Evolutionary conservation across 2,113 vertebrate genomes (phyloP).

Genomic region (Vombatus ursinus): DNA sequence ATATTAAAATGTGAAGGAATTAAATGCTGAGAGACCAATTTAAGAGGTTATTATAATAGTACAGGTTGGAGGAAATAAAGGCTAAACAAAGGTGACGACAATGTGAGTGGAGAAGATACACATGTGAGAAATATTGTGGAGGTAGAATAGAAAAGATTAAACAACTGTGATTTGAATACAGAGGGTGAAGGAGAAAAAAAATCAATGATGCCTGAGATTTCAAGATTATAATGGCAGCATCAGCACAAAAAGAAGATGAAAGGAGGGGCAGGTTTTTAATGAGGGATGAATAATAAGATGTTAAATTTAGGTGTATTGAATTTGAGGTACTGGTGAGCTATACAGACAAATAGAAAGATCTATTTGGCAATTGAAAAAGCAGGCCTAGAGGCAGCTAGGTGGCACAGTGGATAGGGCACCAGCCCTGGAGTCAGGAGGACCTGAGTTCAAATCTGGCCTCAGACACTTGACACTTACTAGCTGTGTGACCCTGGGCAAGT

Average conservation of each 20-base stretch:
- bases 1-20: neutral
- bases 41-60: neutral
- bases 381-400: too few relatives aligned
- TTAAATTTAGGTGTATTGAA: neutral
- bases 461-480: too few relatives aligned
- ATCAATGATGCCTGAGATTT: neutral
- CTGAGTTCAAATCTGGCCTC: too few relatives aligned
- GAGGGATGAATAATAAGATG: neutral
- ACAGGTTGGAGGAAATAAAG: neutral
- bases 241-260: neutral
- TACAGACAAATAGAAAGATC: too few relatives aligned
- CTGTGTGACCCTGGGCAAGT: too few relatives aligned
- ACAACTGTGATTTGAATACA: neutral
- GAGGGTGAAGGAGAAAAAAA: neutral
- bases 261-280: neutral
- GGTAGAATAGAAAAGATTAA: neutral
- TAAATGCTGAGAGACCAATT: neutral
- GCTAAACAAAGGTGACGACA: neutral
- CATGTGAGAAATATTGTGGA: neutral
- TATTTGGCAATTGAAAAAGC: too few relatives aligned
- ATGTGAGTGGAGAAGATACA: neutral
- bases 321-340: too few relatives aligned
- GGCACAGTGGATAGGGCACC: too few relatives aligned
- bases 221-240: neutral
- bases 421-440: too few relatives aligned